These are phyloP conservation scores for Crenichthys baileyi DNA, from an alignment of 2,797 vertebrate genomes.

Conservation along the genomic window DNA sequence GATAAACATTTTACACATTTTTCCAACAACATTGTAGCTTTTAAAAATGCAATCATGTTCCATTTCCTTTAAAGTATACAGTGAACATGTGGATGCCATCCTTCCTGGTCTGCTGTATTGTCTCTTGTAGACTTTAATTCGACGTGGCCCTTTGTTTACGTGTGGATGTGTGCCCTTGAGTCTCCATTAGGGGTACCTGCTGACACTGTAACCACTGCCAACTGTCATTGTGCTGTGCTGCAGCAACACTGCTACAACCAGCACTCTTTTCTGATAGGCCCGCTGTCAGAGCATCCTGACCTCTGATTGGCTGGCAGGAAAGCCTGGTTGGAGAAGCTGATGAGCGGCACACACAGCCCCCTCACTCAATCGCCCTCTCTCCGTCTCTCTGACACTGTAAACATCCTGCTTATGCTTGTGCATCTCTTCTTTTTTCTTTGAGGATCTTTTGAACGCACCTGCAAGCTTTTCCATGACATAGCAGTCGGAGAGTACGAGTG, in stretches of 20 bases:
- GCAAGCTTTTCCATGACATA: conserved; percentile 32
- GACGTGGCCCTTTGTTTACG: conserved; percentile 16
- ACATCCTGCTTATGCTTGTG: conserved; percentile 64
- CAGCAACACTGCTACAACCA: conserved; percentile 59
- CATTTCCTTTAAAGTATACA: too few relatives aligned
- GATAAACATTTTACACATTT: too few relatives aligned
- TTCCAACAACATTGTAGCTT: too few relatives aligned
- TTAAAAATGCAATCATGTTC: too few relatives aligned
- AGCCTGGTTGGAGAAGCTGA: conserved; percentile 80
- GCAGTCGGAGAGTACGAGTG: conserved; percentile 11
- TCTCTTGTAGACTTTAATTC: not conserved
- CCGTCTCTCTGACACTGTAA: conserved; percentile 52
- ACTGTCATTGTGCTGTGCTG: conserved; percentile 69
- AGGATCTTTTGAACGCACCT: conserved; percentile 49
- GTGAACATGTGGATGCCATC: too few relatives aligned
- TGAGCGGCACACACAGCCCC: conserved; percentile 42
- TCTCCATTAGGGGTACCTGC: conserved; percentile 36
- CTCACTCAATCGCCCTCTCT: conserved; percentile 23
- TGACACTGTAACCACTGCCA: conserved; percentile 49
- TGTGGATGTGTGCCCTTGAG: conserved; percentile 46
- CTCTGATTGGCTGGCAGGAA: conserved; percentile 82
- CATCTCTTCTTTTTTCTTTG: conserved; percentile 28
- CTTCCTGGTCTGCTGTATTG: too few relatives aligned
- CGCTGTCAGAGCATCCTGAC: conserved; percentile 65
- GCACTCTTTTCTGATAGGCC: conserved; percentile 65